These are phyloP conservation scores for Xenopus petersii DNA, from an alignment of 2,797 vertebrate genomes.

Conservation along the genomic window DNA sequence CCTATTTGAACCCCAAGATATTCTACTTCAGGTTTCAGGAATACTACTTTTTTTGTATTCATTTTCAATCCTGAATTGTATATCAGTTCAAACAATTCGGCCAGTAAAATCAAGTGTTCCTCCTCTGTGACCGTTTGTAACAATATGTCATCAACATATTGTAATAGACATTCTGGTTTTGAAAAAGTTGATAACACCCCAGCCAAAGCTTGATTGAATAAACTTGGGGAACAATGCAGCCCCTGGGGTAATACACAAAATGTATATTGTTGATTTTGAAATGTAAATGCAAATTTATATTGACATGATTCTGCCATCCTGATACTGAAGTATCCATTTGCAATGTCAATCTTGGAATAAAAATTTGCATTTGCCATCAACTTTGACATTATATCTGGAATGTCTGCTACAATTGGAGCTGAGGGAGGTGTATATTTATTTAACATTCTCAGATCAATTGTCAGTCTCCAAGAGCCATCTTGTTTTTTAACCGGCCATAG, in stretches of 20 bases:
- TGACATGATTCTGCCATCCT: background rate
- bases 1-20: background rate
- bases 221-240: background rate
- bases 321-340: background rate
- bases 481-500: background rate
- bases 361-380: background rate
- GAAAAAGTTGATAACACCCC: no score
- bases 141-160: background rate
- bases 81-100: background rate
- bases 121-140: background rate
- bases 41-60: background rate
- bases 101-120: background rate
- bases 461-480: background rate
- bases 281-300: background rate
- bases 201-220: no score
- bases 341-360: background rate
- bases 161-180: background rate
- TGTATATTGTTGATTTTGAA: background rate
- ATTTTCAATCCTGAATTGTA: background rate
- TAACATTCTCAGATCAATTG: background rate
- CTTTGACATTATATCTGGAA: background rate
- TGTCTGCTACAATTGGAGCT: background rate
- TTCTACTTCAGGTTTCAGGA: background rate
- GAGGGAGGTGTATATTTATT: background rate
- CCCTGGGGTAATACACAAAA: background rate